phyloP scores from a whole-genome alignment of 2,797 vertebrate species.

The Vireo griseus region DNA sequence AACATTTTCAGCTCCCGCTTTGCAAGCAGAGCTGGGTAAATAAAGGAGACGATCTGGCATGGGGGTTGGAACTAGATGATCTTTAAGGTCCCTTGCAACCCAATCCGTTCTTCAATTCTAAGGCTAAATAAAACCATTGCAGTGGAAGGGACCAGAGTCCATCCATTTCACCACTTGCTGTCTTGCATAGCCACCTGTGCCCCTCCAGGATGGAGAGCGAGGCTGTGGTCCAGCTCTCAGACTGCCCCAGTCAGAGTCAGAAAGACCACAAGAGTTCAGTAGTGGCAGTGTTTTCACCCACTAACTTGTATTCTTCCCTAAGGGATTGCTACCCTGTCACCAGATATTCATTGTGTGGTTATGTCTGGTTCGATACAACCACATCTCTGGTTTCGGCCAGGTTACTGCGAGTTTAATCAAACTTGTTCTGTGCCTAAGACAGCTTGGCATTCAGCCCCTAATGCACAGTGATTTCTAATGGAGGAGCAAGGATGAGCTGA shows the following conservation, averaged over 20 bases:
- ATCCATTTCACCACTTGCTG: neutral
- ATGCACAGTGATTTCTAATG: neutral
- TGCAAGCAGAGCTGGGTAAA: neutral
- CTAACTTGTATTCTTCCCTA: neutral
- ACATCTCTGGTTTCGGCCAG: neutral
- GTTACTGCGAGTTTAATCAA: accelerated
- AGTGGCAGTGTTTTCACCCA: neutral
- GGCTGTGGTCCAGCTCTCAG: neutral
- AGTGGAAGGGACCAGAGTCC: neutral
- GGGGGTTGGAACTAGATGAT: neutral
- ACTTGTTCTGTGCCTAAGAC: neutral
- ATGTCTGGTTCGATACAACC: neutral
- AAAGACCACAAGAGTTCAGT: neutral
- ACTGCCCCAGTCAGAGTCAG: neutral
- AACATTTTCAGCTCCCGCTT: slow-evolving; percentile 13
- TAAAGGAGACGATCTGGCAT: neutral
- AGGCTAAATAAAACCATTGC: neutral
- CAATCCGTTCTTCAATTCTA: neutral
- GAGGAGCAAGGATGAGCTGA: neutral
- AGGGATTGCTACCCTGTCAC: accelerated
- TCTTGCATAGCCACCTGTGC: neutral
- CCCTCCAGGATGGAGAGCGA: neutral
- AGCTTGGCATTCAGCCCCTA: neutral
- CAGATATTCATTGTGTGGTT: neutral
- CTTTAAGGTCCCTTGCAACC: neutral